Evolutionary conservation across 2,888 invertebrate genomes (phyloP), one percentile per base, ranked within the genome.

Genomic region (Drosophila quinaria): DNA sequence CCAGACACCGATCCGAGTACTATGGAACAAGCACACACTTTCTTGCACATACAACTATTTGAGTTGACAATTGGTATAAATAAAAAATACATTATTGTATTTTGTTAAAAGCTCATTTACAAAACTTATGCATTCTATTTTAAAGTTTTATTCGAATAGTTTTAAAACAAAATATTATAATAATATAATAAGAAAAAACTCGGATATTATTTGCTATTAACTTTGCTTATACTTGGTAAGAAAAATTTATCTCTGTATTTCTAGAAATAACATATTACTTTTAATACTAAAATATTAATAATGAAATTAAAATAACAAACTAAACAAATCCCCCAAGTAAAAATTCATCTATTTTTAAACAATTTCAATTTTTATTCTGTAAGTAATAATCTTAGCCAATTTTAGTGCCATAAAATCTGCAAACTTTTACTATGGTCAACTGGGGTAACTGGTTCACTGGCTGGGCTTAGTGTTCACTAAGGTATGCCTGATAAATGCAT

Each of bases 401-500:
- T 13, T 49, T 31, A 39, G 4, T 29, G 13, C 1, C 25, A 17
- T 17, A 15, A 54, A 39, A 37, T 29, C 4, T 19, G n/a, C n/a
- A 3, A 10, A 0, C 22, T 47, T 22, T 15, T 10, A 0, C 61
- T 11, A 44, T 33, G 13, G 61, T 61, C 9, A 50, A 15, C 13
- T 35, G 52, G 1, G 41, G 25, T 44, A 54, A 70, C 67, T 50
- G 51, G 51, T 55, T 61, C 39, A 19, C 15, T 47, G 63, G 62
- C 54, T 54, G 8, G 64, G 35, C 59, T 42, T 15, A 59, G 52
- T 46, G 46, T 13, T 11, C 19, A 68, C 49, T 51, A 39, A 75
- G 84, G 88, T 75, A 86, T 87, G 82, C 67, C 80, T 74, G 84
- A 83, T 84, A 79, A 84, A 83, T 84, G 80, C 78, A 70, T 51